Evolutionary conservation across 2,113 vertebrate genomes (phyloP), one percentile per base, ranked within the genome.

Genomic region (Pterocles gutturalis): DNA sequence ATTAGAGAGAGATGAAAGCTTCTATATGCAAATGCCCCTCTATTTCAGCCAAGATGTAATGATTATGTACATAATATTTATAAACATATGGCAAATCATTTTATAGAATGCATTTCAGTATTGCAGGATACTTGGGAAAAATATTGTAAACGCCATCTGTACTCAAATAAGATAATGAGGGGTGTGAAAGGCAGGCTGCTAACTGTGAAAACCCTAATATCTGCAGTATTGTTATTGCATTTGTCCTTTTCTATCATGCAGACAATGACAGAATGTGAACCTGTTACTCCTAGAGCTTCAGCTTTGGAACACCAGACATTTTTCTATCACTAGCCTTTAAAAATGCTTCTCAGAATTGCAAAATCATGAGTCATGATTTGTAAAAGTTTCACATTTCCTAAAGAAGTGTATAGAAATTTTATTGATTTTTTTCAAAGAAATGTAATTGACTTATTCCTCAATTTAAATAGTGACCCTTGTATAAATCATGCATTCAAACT

Each of bases 51-150:
- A 83, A 89, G 33, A 86, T 13, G 34, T 53, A 43, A 83, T 77
- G 51, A 76, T 76, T 49, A 93, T 83, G 34, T 49, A n/a, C 10
- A 34, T 49, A 60, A 43, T 71, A 81, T 77, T 94, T 95, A 90
- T 84, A 94, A 97, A 91, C 84, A 45, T 65, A 96, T 78, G 55
- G 18, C 41, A 88, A 92, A 91, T 87, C 9, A 79, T 83, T 80
- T 64, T 71, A 93, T 29, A 46, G 57, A 86, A 83, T 85, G 76
- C 25, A 89, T 64, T 70, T 92, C 41, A 62, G 31, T 62, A 48
- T 67, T 92, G 13, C 20, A 82, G 29, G 17, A n/a, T 78, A 85
- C 61, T 87, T 88, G 43, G 8, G 64, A n/a, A 84, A 97, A 93
- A 84, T 72, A 53, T 7, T 33, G 82, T 84, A 73, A 91, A 96